phyloP scores from a whole-genome alignment of 2,113 vertebrate species.

The Gracilinanus agilis region DNA sequence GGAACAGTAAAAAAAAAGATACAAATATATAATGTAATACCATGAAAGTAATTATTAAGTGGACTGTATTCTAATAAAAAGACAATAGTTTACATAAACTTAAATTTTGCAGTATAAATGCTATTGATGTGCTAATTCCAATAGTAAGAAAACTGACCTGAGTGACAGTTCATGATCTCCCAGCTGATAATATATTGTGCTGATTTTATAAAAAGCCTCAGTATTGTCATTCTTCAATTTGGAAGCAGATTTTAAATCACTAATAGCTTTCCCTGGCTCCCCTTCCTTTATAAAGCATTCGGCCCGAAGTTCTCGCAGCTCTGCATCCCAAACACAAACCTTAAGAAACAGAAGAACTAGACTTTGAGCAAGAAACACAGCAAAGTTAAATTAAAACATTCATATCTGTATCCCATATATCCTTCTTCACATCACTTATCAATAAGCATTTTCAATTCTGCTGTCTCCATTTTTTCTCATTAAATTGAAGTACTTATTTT shows the following conservation, averaged over 20 bases:
- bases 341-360: constrained; percentile 85
- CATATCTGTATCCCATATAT: neutral
- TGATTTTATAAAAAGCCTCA: constrained; percentile 96
- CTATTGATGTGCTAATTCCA: constrained; percentile 14
- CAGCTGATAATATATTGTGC: constrained; percentile 95
- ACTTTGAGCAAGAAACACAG: constrained; percentile 66
- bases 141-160: constrained; percentile 86
- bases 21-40: neutral
- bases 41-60: neutral
- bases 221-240: constrained; percentile 98
- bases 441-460: constrained; percentile 3
- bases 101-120: constrained; percentile 5
- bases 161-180: constrained; percentile 98
- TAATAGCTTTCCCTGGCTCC: constrained; percentile 95
- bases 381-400: constrained; percentile 12
- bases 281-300: constrained; percentile 96
- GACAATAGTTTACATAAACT: constrained; percentile 28
- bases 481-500: neutral
- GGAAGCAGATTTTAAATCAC: constrained; percentile 95
- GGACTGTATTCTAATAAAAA: neutral
- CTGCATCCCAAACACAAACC: constrained; percentile 97
- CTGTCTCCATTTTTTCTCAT: neutral
- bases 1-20: neutral
- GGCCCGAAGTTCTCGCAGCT: constrained; percentile 94
- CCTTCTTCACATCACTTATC: constrained; percentile 12